Base-by-base conservation (phyloP, 2,888 invertebrate species). In the Eutolmus rufibarbis region DNA sequence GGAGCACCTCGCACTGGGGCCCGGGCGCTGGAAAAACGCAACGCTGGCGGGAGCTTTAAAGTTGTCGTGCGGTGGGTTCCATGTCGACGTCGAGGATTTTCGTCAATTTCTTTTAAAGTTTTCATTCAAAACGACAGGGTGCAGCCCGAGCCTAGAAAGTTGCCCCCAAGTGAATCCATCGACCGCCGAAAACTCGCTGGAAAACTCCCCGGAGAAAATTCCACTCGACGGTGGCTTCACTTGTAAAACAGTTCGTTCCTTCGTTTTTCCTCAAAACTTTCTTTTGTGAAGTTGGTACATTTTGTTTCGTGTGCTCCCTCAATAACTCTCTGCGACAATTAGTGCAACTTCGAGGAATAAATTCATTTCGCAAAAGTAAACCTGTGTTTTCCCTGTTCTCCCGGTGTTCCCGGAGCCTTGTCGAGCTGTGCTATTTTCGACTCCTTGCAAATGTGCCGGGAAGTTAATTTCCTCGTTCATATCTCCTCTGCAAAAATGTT, bases 31-130 rank as follows among this genome's bases (percentile, higher is more conserved):
- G 56, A 14, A 28, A 81, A 81, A 57, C 81, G 82, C 82, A 8
- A 37, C 12, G 9, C 37, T 57, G 82, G 82, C 66, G 82, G 82
- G 82, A 82, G 82, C 66, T 82, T 82, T 82, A 82, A 56, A 82
- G 82, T 82, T 78, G 40, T 82, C 57, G 82, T 66, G 82, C 82
- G n/a, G 37, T 12, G 28, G 82, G 31, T 57, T 66, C 37, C 82
- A 14, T 57, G 34, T 57, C 66, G 37, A 19, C 37, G 56, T 31
- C 76, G n/a, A 31, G 43, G 16, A 51, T 79, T 46, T 79, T 78
- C 23, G 14, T 16, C 78, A 78, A 40, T 4, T 78, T 40, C 43
- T 78, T 46, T 51, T 79, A 79, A 79, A 79, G 79, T 79, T 57
- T 37, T 82, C 82, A 37, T 82, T 82, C 57, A 40, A 66, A 56